Evolutionary conservation across 2,113 vertebrate species (phyloP).

Genomic region (pig (Sus scrofa)): T2T-Sscrofa CM000818.6:80467001-80467500

Average conservation of each 20-base stretch:
- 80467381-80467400: slow-evolving; percentile 54
- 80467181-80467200: slow-evolving; percentile 4
- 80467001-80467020: neutral
- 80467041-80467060: neutral
- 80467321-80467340: slow-evolving; percentile 63
- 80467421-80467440: slow-evolving; percentile 1
- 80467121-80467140: slow-evolving; percentile 9
- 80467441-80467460: slow-evolving; percentile 33
- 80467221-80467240: slow-evolving; percentile 3
- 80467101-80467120: neutral
- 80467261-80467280: slow-evolving; percentile 64
- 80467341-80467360: slow-evolving; percentile 73
- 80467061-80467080: neutral
- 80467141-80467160: neutral
- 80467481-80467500: neutral
- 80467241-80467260: slow-evolving; percentile 18
- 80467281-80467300: slow-evolving; percentile 77
- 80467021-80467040: neutral
- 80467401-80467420: slow-evolving; percentile 16
- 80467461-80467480: neutral
- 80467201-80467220: neutral
- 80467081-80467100: neutral
- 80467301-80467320: slow-evolving; percentile 80
- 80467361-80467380: slow-evolving; percentile 60
- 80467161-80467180: neutral